phyloP scores from a whole-genome alignment of 35 echinoderm and acorn worm genomes.

The Chiridota heheva region DNA sequence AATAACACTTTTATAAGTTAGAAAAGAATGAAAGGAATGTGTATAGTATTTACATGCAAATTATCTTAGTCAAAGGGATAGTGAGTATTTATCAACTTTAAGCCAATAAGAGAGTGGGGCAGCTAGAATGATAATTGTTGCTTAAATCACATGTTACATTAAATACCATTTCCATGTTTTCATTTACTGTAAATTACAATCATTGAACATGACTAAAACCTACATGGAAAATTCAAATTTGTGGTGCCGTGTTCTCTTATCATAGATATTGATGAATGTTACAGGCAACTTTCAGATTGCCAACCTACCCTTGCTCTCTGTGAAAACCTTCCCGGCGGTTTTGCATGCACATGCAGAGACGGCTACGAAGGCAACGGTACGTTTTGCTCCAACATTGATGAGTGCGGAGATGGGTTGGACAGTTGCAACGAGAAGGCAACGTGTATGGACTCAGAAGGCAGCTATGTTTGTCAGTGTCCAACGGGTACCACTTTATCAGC shows the following conservation, averaged over 20 bases:
- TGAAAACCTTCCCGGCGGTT: slow-evolving; percentile 46
- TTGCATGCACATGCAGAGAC: slow-evolving; percentile 35
- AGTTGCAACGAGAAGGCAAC: slow-evolving; percentile 29
- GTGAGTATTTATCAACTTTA: too few species aligned
- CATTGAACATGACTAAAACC: too few species aligned
- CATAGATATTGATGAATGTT: slow-evolving; percentile 72
- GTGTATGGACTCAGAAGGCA: slow-evolving; percentile 42
- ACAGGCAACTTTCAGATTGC: slow-evolving; percentile 7
- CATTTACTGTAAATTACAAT: too few species aligned
- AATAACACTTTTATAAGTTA: too few species aligned
- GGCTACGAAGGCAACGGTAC: slow-evolving; percentile 53
- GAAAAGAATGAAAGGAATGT: too few species aligned
- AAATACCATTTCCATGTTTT: too few species aligned
- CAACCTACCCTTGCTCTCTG: slow-evolving; percentile 52
- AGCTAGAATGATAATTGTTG: too few species aligned
- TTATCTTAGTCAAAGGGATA: too few species aligned
- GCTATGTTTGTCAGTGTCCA: slow-evolving; percentile 42
- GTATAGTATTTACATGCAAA: too few species aligned
- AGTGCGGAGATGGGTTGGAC: slow-evolving; percentile 31
- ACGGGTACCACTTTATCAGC: slow-evolving; percentile 51
- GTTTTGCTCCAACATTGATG: slow-evolving; percentile 20
- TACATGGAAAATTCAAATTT: too few species aligned
- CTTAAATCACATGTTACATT: too few species aligned
- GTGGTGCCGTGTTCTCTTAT: background rate
- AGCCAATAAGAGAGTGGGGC: too few species aligned